phyloP scores from a whole-genome alignment of 2,113 vertebrate genomes.

The Apteryx owenii region DNA sequence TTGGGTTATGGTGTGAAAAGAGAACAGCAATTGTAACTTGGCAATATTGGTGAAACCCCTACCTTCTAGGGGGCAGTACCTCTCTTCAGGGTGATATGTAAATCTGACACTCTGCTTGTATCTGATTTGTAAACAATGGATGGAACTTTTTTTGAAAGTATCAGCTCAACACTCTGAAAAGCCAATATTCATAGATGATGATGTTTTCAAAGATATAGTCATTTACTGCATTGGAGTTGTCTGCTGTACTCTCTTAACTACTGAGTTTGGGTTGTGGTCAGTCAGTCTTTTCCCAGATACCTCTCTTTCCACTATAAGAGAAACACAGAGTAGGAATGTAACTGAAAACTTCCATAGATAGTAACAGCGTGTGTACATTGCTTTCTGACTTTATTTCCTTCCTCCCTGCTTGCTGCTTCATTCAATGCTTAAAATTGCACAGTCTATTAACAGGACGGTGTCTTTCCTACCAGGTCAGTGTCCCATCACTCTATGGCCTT shows the following conservation, averaged over 20 bases:
- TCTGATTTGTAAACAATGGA: background rate
- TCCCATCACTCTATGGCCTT: background rate
- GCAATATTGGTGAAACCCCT: background rate
- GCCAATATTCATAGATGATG: background rate
- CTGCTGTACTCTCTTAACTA: background rate
- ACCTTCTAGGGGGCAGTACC: background rate
- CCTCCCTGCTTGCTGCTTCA: background rate
- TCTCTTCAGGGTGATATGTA: background rate
- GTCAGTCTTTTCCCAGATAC: background rate
- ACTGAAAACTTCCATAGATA: background rate
- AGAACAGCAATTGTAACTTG: background rate
- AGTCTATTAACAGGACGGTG: background rate
- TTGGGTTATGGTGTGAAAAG: background rate
- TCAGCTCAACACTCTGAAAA: background rate
- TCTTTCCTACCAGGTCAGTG: background rate
- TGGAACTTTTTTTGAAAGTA: background rate
- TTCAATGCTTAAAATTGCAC: background rate
- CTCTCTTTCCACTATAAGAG: background rate
- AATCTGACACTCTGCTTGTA: background rate
- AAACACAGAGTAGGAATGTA: background rate
- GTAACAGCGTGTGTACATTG: fast-evolving
- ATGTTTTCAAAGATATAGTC: background rate
- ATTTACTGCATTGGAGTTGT: background rate
- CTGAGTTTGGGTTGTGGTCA: background rate
- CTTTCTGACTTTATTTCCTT: background rate